Evolutionary conservation across 2,888 invertebrate genomes (phyloP).

Genomic region (Eupsilia transversa): DNA sequence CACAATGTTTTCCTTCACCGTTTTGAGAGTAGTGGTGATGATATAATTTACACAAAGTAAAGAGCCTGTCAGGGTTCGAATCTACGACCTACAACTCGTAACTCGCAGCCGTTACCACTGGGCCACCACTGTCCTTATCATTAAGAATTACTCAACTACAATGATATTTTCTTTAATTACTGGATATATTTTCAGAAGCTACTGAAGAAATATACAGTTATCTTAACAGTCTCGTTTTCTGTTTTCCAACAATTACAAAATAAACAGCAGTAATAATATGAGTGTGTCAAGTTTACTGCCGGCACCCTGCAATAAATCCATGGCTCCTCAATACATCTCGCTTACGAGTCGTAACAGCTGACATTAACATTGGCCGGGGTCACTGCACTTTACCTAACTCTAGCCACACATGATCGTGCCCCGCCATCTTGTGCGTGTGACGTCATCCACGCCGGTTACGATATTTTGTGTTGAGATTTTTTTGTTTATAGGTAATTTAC

Average conservation of each 20-base stretch:
- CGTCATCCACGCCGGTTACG: conserved; percentile 74
- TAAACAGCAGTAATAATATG: conserved; percentile 21
- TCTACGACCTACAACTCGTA: too few relatives aligned
- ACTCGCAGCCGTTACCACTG: too few relatives aligned
- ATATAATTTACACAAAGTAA: too few relatives aligned
- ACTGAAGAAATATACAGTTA: too few relatives aligned
- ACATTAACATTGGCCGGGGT: conserved; percentile 85
- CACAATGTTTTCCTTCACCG: too few relatives aligned
- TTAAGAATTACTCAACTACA: background rate
- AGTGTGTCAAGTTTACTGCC: conserved; percentile 42
- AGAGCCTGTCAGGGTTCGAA: too few relatives aligned
- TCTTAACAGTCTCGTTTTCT: too few relatives aligned
- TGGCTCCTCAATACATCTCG: conserved; percentile 69
- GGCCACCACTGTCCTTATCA: too few relatives aligned
- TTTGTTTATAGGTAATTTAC: conserved; percentile 59
- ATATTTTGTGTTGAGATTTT: conserved; percentile 68
- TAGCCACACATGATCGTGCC: conserved; percentile 74
- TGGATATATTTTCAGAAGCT: too few relatives aligned
- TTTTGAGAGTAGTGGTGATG: too few relatives aligned
- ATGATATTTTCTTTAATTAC: background rate
- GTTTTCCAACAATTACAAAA: background rate
- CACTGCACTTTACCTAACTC: conserved; percentile 82
- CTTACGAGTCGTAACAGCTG: conserved; percentile 75
- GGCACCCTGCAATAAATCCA: conserved; percentile 55
- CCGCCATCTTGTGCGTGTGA: conserved; percentile 78